These are phyloP conservation scores for Drosophila prolongata DNA, from an alignment of 2,888 invertebrate species.

Conservation along the genomic window DNA sequence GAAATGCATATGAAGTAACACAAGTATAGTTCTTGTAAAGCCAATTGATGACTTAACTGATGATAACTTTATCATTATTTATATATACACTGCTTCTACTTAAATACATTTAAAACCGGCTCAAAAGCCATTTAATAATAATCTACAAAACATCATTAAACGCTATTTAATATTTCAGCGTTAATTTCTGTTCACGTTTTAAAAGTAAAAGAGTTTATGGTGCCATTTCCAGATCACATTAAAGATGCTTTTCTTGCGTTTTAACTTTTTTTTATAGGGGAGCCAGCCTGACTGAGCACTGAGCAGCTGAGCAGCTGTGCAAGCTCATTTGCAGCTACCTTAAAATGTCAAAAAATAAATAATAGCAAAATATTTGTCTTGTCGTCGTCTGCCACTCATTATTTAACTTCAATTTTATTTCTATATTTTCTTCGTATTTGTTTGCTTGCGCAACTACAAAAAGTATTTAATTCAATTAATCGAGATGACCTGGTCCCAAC, in stretches of 20 bases:
- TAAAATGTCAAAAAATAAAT: constrained; percentile 25
- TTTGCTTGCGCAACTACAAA: constrained; percentile 35
- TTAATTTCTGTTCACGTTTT: not conserved
- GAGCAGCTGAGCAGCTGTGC: constrained; percentile 58
- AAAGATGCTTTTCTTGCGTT: not conserved
- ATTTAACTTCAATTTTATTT: constrained; percentile 35
- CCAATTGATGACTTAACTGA: not conserved
- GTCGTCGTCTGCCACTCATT: constrained; percentile 30
- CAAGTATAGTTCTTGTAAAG: not conserved
- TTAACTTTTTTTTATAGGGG: not conserved
- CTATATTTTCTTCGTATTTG: constrained; percentile 4
- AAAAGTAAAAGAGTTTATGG: constrained; percentile 10
- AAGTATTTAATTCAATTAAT: constrained; percentile 56
- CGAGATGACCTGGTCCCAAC: constrained; percentile 51
- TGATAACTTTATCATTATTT: no score
- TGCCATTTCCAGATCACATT: constrained; percentile 1
- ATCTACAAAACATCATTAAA: no score
- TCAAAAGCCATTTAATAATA: no score
- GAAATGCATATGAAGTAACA: not conserved
- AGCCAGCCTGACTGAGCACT: not conserved
- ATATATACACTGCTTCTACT: no score
- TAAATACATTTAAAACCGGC: no score
- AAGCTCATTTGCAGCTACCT: constrained; percentile 64
- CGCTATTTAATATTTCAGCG: not conserved
- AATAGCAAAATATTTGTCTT: constrained; percentile 32